Base-by-base conservation (phyloP, 2,888 invertebrate genomes). In the Heliconius erato region DNA sequence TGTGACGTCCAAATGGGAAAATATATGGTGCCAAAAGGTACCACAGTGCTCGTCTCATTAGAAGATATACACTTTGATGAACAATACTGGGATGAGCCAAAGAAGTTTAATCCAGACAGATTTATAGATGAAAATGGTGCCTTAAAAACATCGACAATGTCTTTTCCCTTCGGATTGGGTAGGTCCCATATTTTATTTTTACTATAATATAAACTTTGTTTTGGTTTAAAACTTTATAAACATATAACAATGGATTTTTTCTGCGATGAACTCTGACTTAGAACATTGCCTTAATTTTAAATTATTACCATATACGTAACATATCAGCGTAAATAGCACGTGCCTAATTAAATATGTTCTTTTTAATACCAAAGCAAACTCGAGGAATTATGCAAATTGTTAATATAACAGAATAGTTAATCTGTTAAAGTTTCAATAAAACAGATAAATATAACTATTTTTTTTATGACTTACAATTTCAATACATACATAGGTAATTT, bases 161-260 rank as follows among this genome's bases (percentile, higher is more conserved):
- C 96, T 87, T 95, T 97, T 80, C 96, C 97, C n/a, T 98, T 97
- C 88, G 97, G 98, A 84, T 92, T 96, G 89, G 97, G 97, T 97
- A 91, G 44, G 44, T 67, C 16, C 26, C 44, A 72, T 28, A 19
- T 67, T 44, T 11, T 26, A 67, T 67, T 14, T 54, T 54, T 19
- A 19, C 68, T 11, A 65, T 11, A 26, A 26, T 26, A n/a, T 65
- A n/a, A 65, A 11, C 40, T 40, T 40, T 40, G 40, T 40, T 40
- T 40, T 40, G 11, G 11, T 2, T 40, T 40, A 40, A 11, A 40
- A 40, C 11, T 40, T 40, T 40, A 40, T 11, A 2, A 40, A 40
- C 9, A 40, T 40, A 40, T 40, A 40, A 40, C 32, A 32, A 32
- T 32, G 32, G 32, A 32, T 6, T 35, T 6, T 7, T 35, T 35